Evolutionary conservation across 2,797 vertebrate genomes (phyloP), one percentile per base, ranked within the genome.

Genomic region (Jordanella pulchra): DNA sequence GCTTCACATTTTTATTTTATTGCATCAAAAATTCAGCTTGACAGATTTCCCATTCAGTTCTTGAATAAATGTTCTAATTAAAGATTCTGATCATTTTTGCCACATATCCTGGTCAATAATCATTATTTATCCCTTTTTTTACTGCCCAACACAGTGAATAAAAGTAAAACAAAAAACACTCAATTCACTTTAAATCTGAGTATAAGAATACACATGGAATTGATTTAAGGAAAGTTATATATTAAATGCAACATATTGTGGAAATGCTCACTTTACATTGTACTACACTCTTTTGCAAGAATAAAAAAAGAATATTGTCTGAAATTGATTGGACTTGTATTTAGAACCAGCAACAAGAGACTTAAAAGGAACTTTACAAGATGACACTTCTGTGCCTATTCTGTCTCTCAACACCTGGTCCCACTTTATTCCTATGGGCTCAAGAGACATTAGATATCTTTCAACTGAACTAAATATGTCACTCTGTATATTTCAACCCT

Each of bases 401-500:
- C 14, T 45, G 5, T 39, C 65, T 47, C 56, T 56, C 21, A 42
- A 55, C 18, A 25, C 23, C 21, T 65, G 39, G 51, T 45, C 13
- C 39, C 6, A 17, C 18, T 50, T 3, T 25, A n/a, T 50, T 61
- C n/a, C 42, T 17, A 13, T 32, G 39, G n/a, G 44, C 42, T 65
- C 39, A 54, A 32, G 64, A 27, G 18, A 71, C 18, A 64, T 47
- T 18, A 4, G 71, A 50, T 25, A 54, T 68, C n/a, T 73, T 64
- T 78, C 18, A 76, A 51, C 7, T 21, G 30, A 67, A 42, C 13
- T 4, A 65, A 77, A 7, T 65, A 45, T 55, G 58, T 65, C 55
- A 15, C 5, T 25, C 47, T 55, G 25, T 15, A 47, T 32, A 72
- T 50, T 47, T n/a, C 21, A 47, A 72, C 55, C 60, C 58, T 71